Conservation (phyloP, 1,140 invertebrate genomes). For the Antheraea pernyi region DNA sequence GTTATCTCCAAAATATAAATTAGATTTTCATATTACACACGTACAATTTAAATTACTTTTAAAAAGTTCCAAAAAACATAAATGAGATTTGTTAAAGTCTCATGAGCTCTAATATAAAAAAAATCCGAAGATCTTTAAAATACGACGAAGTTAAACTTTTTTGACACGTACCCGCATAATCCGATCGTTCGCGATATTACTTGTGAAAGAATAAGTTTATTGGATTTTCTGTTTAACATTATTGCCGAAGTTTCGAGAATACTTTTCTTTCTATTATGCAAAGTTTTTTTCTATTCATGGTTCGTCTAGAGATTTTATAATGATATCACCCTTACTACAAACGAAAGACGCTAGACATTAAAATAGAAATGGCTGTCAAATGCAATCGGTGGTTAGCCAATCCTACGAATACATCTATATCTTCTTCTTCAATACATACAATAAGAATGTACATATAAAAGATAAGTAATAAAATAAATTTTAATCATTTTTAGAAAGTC, state of each 20-base stretch:
- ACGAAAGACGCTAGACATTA: no score
- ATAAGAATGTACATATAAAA: no score
- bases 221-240: conserved; percentile 27
- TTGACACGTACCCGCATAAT: conserved; percentile 23
- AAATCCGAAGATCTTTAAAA: conserved; percentile 6
- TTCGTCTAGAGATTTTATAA: no score
- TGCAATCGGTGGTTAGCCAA: no score
- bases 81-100: conserved; percentile 10
- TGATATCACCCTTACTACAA: no score
- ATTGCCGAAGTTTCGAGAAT: conserved; percentile 24
- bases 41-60: conserved; percentile 1
- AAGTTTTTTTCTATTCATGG: no score
- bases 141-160: conserved; percentile 7
- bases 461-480: no score
- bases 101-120: background rate
- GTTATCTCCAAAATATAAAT: background rate
- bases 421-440: no score
- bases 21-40: background rate
- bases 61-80: background rate
- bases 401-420: no score
- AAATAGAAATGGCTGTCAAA: no score
- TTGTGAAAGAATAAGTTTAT: conserved; percentile 35
- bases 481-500: no score
- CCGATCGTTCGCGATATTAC: conserved; percentile 35
- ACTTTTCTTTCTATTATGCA: background rate